phyloP scores from a whole-genome alignment of 1,140 invertebrate species.

The Hypsibius dujardini region DNA sequence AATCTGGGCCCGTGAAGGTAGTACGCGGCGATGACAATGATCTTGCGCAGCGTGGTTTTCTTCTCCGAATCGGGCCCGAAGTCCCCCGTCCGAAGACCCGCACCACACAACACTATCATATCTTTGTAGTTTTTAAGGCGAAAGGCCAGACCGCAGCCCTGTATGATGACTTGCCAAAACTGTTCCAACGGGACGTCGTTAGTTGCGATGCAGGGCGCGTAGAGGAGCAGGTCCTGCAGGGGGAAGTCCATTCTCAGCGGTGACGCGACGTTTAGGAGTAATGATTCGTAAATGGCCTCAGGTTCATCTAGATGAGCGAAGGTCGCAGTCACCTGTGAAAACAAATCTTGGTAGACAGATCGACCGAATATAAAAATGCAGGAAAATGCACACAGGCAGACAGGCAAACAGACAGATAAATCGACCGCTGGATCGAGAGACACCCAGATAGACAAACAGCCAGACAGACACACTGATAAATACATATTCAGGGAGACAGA shows the following conservation, averaged over 20 bases:
- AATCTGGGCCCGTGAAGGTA: not conserved
- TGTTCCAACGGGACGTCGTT: not conserved
- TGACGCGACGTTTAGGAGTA: not conserved
- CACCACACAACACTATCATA: not conserved
- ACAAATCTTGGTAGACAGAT: no score
- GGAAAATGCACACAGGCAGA: no score
- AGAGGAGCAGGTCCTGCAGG: not conserved
- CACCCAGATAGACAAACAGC: no score
- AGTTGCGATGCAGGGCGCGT: not conserved
- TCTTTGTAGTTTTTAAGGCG: not conserved
- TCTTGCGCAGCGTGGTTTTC: not conserved
- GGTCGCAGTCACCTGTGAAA: not conserved
- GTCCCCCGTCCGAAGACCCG: not conserved
- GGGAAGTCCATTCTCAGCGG: not conserved
- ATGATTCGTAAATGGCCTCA: not conserved
- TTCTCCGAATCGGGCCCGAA: conserved; percentile 7
- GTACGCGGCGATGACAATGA: not conserved
- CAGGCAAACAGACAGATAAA: no score
- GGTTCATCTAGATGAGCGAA: conserved; percentile 1
- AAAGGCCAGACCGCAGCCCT: not conserved
- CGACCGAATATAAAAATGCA: no score
- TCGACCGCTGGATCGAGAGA: no score
- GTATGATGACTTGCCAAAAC: not conserved
- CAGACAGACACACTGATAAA: no score
- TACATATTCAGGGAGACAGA: no score